phyloP scores from a whole-genome alignment of 1,140 invertebrate species.

The Watersipora subatra region DNA sequence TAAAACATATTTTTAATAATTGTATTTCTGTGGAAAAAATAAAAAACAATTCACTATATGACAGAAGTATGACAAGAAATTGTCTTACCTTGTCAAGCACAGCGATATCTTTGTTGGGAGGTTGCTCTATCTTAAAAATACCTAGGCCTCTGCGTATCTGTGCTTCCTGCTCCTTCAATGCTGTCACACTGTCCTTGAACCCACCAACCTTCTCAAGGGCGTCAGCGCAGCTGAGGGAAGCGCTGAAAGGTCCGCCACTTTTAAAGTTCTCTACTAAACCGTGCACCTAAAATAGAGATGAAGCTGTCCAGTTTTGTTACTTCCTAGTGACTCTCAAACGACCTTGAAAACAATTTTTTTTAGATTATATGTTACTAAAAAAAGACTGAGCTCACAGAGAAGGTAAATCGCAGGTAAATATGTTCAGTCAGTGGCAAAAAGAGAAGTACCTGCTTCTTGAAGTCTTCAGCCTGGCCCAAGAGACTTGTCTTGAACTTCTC shows the following conservation, averaged over 20 bases:
- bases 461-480: slow-evolving; percentile 50
- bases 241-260: slow-evolving; percentile 33
- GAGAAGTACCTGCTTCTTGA: slow-evolving; percentile 51
- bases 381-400: no score
- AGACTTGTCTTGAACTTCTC: slow-evolving; percentile 57
- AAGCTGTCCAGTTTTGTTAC: no score
- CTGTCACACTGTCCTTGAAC: slow-evolving; percentile 48
- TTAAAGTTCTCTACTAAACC: slow-evolving; percentile 1
- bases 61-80: no score
- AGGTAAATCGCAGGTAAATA: neutral
- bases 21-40: no score
- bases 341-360: no score
- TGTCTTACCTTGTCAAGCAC: slow-evolving; percentile 54
- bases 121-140: slow-evolving; percentile 59
- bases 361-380: no score
- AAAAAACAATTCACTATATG: no score
- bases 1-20: no score
- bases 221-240: slow-evolving; percentile 42
- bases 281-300: slow-evolving; percentile 1
- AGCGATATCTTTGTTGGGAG: slow-evolving; percentile 54
- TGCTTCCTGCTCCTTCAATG: slow-evolving; percentile 51
- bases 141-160: slow-evolving; percentile 52
- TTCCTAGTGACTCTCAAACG: neutral
- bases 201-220: slow-evolving; percentile 51
- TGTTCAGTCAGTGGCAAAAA: neutral